Evolutionary conservation across 2,797 vertebrate genomes (phyloP), one percentile per base, ranked within the genome.

Genomic region (Lepidocolaptes lacrymiger): DNA sequence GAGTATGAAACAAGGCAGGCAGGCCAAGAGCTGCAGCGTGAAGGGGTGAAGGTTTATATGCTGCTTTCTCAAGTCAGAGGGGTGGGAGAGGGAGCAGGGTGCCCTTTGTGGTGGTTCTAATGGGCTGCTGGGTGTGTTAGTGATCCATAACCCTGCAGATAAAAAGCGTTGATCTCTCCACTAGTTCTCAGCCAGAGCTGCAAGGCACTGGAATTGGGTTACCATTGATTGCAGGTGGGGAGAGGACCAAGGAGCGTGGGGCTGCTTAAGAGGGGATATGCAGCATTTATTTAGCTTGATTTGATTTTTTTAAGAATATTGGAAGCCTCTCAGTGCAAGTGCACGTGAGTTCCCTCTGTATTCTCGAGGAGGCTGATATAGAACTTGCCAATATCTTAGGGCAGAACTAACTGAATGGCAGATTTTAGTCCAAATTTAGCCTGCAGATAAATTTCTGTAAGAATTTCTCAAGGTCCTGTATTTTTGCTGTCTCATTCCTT

Each of bases 171-270:
- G 95, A 97, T 95, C 96, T 96, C 96, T 93, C 89, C 80, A 94
- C 81, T 96, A 94, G 93, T 95, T 93, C 87, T 95, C 88, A 97
- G 89, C 91, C 88, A 89, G 94, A 91, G 95, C 97, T 96, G 90
- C 93, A 95, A 97, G 96, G 95, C 96, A 91, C 85, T 89, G 74
- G 98, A 98, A 99, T 99, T 98, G 98, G 98, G 98, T 99, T 99
- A 98, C 98, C 98, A 98, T 99, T 98, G 98, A 99, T 99, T 98
- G 97, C 98, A 98, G 98, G 98, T 98, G 78, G 76, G 76, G 93
- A 88, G 68, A 79, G 56, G 88, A 67, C 68, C 59, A 46, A 71
- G 15, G n/a, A 73, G 83, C 44, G 30, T 90, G 91, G 91, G 89
- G 84, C 94, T 89, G 73, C 85, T 96, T 97, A 78, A 84, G 93